Base-by-base conservation (phyloP, 2,888 invertebrate species). In the Phortica okadai region DNA sequence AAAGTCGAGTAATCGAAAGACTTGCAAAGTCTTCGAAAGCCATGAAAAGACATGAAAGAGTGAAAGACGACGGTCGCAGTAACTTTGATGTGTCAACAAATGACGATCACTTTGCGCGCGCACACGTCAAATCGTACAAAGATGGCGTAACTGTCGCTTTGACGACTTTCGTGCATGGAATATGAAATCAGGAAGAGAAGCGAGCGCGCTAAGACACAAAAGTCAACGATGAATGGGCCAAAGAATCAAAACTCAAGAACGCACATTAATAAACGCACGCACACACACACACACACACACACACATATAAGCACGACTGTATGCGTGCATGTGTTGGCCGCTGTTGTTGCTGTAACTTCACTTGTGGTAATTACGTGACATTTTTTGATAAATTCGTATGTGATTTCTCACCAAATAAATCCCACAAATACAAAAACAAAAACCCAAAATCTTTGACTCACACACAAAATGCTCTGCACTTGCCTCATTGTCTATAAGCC, bases 151-250 rank as follows among this genome's bases (percentile, higher is more conserved):
- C 87, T 85, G 90, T 87, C 84, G 84, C 83, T 84, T 83, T 84
- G 85, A 83, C 84, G 83, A 84, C 83, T 84, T 88, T 82, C 86
- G 85, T 85, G 86, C 83, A 84, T 84, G 83, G 89, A 89, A 89
- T 88, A 88, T 82, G 80, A 87, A 87, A 87, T 88, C 80, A 82
- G 84, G 79, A 54, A 33, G 54, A 14, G 33, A 21, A 11, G n/a
- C 41, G 41, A 42, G 16, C 59, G 14, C 66, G 14, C 4, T 16
- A 70, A 50, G 50, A 21, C 16, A 41, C 25, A 11, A 59, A 16
- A n/a, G 16, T 62, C 33, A 62, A 16, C 16, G 21, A 21, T 25
- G 25, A 7, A 62, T 25, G 62, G 62, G 10, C n/a, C 21, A 62
- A 62, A 21, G 14, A 62, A 21, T 10, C n/a, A 62, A 62, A 16